Conservation (phyloP, 2,888 invertebrate genomes). For the Neoaliturus tenellus region DNA sequence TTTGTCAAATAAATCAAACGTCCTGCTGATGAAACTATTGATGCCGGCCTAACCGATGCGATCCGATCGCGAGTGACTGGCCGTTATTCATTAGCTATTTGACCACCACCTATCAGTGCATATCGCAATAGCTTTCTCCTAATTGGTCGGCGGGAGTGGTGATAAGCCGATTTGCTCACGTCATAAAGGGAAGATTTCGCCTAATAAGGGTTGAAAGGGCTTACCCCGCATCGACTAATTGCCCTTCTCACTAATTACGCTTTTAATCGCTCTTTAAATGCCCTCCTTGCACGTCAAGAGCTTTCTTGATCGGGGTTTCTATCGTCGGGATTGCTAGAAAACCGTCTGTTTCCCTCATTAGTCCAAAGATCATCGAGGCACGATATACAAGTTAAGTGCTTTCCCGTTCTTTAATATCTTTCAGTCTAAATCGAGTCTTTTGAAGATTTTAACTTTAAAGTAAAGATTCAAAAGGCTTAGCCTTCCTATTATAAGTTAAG, state of each 20-base stretch:
- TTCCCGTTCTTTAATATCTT: background rate
- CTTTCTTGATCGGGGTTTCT: constrained; percentile 15
- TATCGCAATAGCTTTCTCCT: constrained; percentile 10
- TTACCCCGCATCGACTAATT: constrained; percentile 30
- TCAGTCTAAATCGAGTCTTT: background rate
- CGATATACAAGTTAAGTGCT: background rate
- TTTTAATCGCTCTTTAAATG: constrained; percentile 36
- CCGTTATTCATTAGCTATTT: background rate
- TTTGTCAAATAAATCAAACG: background rate
- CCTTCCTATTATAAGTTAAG: background rate
- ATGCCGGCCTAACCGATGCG: background rate
- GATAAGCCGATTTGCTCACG: constrained; percentile 37
- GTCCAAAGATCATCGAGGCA: background rate
- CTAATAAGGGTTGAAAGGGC: constrained; percentile 43
- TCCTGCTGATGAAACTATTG: constrained; percentile 14
- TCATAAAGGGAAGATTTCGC: constrained; percentile 37
- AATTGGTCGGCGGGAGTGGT: constrained; percentile 24
- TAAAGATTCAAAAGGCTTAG: background rate
- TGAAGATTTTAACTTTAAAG: background rate
- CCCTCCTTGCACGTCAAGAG: constrained; percentile 22
- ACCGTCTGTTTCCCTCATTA: background rate
- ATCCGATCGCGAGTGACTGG: background rate
- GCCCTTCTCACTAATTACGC: constrained; percentile 29
- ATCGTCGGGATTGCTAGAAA: background rate
- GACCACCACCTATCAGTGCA: background rate